A percentile compares a stretch with the other conserved stretches of the same genome.
Conservation (phyloP, 2,113 vertebrate species). For the Chrysemys picta region DNA sequence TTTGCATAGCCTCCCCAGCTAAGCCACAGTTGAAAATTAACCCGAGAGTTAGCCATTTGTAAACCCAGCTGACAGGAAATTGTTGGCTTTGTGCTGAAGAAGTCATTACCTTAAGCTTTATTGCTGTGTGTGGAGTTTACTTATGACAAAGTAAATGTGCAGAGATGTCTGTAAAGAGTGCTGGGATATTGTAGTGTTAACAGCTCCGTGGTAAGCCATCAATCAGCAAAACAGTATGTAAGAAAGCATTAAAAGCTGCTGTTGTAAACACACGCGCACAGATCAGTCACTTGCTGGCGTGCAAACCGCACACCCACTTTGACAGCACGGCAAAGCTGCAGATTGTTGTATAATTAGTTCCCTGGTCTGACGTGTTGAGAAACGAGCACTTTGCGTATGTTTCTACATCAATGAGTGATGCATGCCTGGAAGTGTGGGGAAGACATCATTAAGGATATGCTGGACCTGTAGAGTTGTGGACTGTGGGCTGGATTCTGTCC, state of each 20-base stretch:
- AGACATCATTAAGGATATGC: neutral
- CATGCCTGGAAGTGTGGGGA: neutral
- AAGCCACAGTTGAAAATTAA: slow-evolving; percentile 71
- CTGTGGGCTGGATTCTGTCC: neutral
- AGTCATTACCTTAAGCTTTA: slow-evolving; percentile 79
- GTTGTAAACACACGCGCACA: neutral
- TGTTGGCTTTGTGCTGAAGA: slow-evolving; percentile 74
- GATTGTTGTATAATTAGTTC: neutral
- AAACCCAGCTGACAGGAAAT: slow-evolving; percentile 72
- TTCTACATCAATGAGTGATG: neutral
- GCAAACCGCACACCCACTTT: neutral
- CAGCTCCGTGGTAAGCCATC: slow-evolving; percentile 59
- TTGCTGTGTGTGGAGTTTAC: slow-evolving; percentile 69
- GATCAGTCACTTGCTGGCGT: fast-evolving
- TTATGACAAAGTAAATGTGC: slow-evolving; percentile 77
- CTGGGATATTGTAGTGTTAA: slow-evolving; percentile 63
- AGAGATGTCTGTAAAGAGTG: slow-evolving; percentile 69
- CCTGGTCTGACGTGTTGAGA: neutral
- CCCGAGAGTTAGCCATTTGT: slow-evolving; percentile 68
- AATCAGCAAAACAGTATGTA: slow-evolving; percentile 37
- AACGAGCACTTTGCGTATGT: fast-evolving
- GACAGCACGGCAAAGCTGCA: neutral
- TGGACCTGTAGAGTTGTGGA: neutral
- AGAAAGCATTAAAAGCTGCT: slow-evolving; percentile 21
- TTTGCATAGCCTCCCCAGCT: slow-evolving; percentile 26